These are phyloP conservation scores for Phoebastria nigripes DNA, from an alignment of 2,797 vertebrate genomes.

Conservation along the genomic window DNA sequence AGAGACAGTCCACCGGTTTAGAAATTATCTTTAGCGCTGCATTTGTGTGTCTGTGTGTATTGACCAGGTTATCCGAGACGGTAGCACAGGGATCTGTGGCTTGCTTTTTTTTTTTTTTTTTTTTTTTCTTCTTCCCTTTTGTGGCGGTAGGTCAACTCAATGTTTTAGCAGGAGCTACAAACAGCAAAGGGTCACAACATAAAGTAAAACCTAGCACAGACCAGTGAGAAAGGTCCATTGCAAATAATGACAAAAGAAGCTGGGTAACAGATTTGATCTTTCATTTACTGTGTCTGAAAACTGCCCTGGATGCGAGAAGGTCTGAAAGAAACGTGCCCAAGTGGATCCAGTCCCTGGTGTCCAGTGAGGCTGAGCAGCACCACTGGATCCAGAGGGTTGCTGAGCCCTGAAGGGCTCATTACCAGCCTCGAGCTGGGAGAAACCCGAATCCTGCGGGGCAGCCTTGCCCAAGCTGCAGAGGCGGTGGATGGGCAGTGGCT, in stretches of 20 bases:
- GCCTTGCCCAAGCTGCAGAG: neutral
- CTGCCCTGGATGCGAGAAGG: neutral
- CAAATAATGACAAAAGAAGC: neutral
- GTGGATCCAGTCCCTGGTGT: neutral
- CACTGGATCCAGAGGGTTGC: neutral
- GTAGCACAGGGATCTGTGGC: neutral
- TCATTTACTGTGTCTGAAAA: neutral
- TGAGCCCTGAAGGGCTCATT: neutral
- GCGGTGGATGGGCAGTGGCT: neutral
- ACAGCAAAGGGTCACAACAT: neutral
- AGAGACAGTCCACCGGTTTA: neutral
- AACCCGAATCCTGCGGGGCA: fast-evolving
- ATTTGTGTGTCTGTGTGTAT: neutral
- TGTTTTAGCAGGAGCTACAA: neutral
- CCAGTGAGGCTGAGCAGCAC: neutral
- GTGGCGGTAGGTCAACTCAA: neutral
- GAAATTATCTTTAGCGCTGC: neutral
- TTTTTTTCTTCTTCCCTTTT: neutral
- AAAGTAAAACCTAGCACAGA: neutral
- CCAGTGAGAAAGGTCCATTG: neutral
- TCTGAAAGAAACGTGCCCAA: neutral
- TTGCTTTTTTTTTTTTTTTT: no score
- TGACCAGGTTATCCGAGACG: neutral
- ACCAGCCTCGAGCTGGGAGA: neutral
- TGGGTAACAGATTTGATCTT: neutral